A percentile compares a stretch with the other conserved stretches of the same genome.
Evolutionary conservation across 2,113 vertebrate genomes (phyloP).

Genomic region (Triplophysa rosa): DNA sequence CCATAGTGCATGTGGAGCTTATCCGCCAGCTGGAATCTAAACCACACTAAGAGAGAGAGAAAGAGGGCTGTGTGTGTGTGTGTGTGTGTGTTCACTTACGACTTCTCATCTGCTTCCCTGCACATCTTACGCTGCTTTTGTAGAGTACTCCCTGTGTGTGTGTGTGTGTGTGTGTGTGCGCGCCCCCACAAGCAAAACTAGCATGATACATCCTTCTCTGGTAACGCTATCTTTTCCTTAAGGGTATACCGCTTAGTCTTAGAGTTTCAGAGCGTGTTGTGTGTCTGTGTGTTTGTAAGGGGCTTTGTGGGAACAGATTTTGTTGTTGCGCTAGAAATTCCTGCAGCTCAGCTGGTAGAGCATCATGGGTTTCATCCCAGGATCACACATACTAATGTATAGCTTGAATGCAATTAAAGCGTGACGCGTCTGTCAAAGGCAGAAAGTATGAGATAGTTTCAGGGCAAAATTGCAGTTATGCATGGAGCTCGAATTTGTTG

Average conservation of each 20-base stretch:
- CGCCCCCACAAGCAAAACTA: conserved; percentile 9
- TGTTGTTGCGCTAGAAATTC: background rate
- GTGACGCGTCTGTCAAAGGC: too few species aligned
- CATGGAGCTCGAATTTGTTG: background rate
- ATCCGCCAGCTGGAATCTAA: conserved; percentile 55
- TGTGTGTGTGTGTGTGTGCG: conserved; percentile 23
- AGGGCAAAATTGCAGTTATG: background rate
- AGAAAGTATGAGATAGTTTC: background rate
- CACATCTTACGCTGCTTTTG: conserved; percentile 38
- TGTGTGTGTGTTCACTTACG: conserved; percentile 21
- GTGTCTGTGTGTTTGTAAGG: conserved; percentile 5
- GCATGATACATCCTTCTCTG: conserved; percentile 19
- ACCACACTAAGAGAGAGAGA: conserved; percentile 38
- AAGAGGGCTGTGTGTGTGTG: background rate
- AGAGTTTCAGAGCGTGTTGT: conserved; percentile 20
- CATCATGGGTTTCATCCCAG: too few species aligned
- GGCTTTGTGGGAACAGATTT: background rate
- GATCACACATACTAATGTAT: too few species aligned
- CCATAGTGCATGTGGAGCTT: conserved; percentile 51
- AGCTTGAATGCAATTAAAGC: too few species aligned
- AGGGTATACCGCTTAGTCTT: conserved; percentile 3
- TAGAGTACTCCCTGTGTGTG: background rate
- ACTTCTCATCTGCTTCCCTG: conserved; percentile 31
- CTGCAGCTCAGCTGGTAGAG: too few species aligned
- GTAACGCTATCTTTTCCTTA: conserved; percentile 10